Percentiles rank a stretch among this genome's conserved stretches.
These are phyloP conservation scores for Fulmarus glacialis DNA, from an alignment of 2,113 vertebrate species.

Conservation along the genomic window DNA sequence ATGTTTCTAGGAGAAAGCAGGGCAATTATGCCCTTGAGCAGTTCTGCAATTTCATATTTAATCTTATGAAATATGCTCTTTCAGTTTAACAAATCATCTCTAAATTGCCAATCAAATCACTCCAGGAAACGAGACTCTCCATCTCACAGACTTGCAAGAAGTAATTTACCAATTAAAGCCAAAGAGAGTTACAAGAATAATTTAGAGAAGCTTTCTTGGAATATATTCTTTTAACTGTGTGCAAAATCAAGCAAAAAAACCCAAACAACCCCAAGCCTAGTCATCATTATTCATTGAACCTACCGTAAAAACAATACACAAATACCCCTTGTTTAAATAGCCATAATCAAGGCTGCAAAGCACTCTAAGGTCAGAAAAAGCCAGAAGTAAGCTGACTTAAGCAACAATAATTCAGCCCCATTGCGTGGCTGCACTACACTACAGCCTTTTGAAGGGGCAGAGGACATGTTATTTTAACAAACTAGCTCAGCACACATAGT, in stretches of 20 bases:
- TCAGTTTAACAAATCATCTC: conserved; percentile 34
- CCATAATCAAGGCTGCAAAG: background rate
- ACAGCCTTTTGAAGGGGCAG: background rate
- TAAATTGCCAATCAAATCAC: conserved; percentile 49
- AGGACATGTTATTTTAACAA: background rate
- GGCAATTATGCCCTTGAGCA: conserved; percentile 23
- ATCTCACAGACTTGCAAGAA: conserved; percentile 12
- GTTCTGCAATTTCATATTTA: conserved; percentile 41
- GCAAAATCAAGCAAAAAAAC: background rate
- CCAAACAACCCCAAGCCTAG: too few species aligned
- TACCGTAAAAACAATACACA: background rate
- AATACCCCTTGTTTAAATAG: background rate
- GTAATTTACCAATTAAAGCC: conserved; percentile 43
- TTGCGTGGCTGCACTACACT: background rate
- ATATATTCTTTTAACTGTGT: background rate
- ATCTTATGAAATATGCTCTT: conserved; percentile 1
- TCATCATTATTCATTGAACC: background rate
- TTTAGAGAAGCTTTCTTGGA: background rate
- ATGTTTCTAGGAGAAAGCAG: background rate
- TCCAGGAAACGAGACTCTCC: conserved; percentile 20
- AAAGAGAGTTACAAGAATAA: conserved; percentile 9
- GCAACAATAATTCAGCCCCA: background rate
- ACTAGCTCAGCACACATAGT: background rate
- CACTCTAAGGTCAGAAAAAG: background rate
- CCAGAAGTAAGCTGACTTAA: background rate